Evolutionary conservation across 2,797 vertebrate species (phyloP).

Genomic region (Dromococcyx pavoninus): DNA sequence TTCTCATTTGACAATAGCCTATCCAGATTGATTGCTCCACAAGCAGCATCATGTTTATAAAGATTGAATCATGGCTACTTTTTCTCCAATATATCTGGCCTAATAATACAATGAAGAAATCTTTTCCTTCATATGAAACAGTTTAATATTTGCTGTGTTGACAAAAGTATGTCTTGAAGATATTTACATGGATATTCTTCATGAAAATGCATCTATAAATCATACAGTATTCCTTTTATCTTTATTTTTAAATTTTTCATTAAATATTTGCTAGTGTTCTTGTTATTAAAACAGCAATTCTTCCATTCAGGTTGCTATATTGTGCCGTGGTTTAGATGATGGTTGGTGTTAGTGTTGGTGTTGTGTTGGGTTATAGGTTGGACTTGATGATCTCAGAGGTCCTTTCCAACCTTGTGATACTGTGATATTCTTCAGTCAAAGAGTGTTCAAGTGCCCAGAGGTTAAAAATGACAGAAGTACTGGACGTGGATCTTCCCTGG

Average conservation of each 20-base stretch:
- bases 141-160: not conserved
- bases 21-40: not conserved
- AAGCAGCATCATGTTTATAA: not conserved
- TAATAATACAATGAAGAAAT: not conserved
- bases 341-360: too few species aligned
- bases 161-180: not conserved
- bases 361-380: too few species aligned
- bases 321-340: too few species aligned
- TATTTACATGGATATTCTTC: not conserved
- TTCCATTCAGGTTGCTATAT: not conserved
- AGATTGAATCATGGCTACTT: not conserved
- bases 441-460: not conserved
- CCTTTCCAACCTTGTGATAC: too few species aligned
- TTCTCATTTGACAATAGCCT: not conserved
- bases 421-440: not conserved
- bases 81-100: not conserved
- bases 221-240: not conserved
- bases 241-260: not conserved
- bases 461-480: not conserved
- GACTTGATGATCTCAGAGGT: too few species aligned
- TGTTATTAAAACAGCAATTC: not conserved
- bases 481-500: not conserved
- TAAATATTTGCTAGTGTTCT: not conserved
- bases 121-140: not conserved
- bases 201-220: not conserved